phyloP scores from a whole-genome alignment of 2,888 invertebrate genomes.

The Ennomos fuscantarius region DNA sequence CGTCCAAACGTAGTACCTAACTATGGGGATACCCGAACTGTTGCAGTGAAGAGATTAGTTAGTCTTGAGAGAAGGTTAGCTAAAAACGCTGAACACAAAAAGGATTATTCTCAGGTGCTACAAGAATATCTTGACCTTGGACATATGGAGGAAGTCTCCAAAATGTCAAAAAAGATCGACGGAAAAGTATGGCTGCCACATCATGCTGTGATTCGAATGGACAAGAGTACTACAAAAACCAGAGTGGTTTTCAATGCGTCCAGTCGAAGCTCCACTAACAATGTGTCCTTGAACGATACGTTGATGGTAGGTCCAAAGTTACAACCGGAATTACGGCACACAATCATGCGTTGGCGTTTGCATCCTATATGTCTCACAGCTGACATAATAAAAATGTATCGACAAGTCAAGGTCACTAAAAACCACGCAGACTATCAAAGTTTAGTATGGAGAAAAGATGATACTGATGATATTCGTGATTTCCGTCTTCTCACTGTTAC shows the following conservation, averaged over 20 bases:
- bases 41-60: constrained; percentile 12
- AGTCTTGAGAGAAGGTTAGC: constrained; percentile 18
- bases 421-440: constrained; percentile 21
- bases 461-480: constrained; percentile 29
- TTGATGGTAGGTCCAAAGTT: constrained; percentile 33
- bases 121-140: constrained; percentile 27
- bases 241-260: constrained; percentile 42
- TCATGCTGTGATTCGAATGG: constrained; percentile 35
- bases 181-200: constrained; percentile 23
- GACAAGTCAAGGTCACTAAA: too few species aligned
- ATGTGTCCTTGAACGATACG: constrained; percentile 32
- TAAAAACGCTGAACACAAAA: too few species aligned
- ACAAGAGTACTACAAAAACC: constrained; percentile 38
- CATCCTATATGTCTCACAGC: constrained; percentile 21
- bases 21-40: constrained; percentile 1
- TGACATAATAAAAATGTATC: constrained; percentile 33
- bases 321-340: constrained; percentile 29
- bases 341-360: constrained; percentile 28
- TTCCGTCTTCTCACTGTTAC: constrained; percentile 25
- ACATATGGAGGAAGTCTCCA: constrained; percentile 23
- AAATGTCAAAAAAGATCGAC: too few species aligned
- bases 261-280: constrained; percentile 18
- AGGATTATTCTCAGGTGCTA: constrained; percentile 11
- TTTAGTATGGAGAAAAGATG: constrained; percentile 27
- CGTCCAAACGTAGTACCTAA: neutral